phyloP scores from a whole-genome alignment of 2,888 invertebrate species.

The Byasa hedistus region DNA sequence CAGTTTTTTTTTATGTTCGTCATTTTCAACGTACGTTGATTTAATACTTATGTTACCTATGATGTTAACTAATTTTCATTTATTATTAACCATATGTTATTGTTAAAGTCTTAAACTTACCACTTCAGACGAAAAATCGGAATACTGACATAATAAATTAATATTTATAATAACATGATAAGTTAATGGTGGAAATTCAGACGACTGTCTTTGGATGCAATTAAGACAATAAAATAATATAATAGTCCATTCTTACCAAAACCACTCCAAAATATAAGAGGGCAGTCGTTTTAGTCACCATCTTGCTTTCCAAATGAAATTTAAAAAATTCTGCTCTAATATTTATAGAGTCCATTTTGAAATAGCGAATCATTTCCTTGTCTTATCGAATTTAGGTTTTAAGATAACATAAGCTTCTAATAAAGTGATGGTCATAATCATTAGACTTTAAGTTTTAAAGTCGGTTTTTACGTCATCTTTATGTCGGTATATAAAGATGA shows the following conservation, averaged over 20 bases:
- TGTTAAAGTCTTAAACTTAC: too few species aligned
- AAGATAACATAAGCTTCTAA: constrained; percentile 11
- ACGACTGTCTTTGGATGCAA: neutral
- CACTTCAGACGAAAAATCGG: neutral
- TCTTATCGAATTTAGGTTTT: constrained; percentile 14
- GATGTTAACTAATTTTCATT: too few species aligned
- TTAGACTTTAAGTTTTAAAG: neutral
- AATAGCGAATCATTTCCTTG: constrained; percentile 6
- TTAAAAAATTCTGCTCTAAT: neutral
- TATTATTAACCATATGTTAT: too few species aligned
- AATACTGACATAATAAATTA: neutral
- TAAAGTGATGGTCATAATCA: constrained; percentile 2
- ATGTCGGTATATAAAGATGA: too few species aligned
- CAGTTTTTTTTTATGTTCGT: too few species aligned
- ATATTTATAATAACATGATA: neutral
- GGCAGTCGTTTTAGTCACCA: constrained; percentile 7
- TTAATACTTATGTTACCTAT: too few species aligned
- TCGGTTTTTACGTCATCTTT: neutral
- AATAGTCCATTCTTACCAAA: constrained; percentile 6
- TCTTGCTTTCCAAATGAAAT: constrained; percentile 13
- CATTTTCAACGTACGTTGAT: too few species aligned
- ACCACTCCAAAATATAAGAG: constrained; percentile 4
- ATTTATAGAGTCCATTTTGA: constrained; percentile 7
- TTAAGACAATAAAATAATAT: neutral
- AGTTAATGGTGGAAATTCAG: neutral